Evolutionary conservation across 1,140 invertebrate species (phyloP), one percentile per base, ranked within the genome.

Genomic region (Orchesella cincta): DNA sequence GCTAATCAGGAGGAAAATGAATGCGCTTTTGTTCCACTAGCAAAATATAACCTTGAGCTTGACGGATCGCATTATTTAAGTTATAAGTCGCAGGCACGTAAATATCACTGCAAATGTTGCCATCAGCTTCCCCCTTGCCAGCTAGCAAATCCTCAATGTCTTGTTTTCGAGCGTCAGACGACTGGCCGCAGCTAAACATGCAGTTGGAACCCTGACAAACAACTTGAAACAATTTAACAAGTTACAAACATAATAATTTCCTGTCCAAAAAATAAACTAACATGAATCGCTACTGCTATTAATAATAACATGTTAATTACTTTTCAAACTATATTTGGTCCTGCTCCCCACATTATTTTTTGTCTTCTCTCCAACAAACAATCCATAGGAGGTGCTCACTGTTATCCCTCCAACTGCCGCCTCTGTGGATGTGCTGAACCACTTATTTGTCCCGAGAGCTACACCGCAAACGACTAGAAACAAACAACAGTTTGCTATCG

Each of bases 101-200:
- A n/a, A n/a, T n/a, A n/a, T n/a, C n/a, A n/a, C n/a, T n/a, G n/a
- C n/a, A n/a, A n/a, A n/a, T n/a, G n/a, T n/a, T n/a, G n/a, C n/a
- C n/a, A n/a, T 51, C 71, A n/a, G 14, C 2, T 16, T 5, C 71
- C 2, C 2, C 36, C 3, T 5, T 8, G 2, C 71, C 71, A 39
- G 14, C 26, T 18, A 39, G 2, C 2, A 73, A 3, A 28, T 28
- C 14, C 26, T 73, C 34, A 14, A 73, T 12, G 26, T 73, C 39
- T 23, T 73, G 71, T 73, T 73, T 73, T 51, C 71, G 3, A n/a
- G 36, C 3, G 2, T 51, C n/a, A 16, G 1, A 1, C 14, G 34
- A 23, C 26, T 23, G 2, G 1, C 71, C 71, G 23, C 71, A 73
- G 26, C 71, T 73, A 28, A 73, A 73, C 71, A 73, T 73, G 71